These are phyloP conservation scores for Cantharis nigra DNA, from an alignment of 2,888 invertebrate genomes.

Conservation along the genomic window DNA sequence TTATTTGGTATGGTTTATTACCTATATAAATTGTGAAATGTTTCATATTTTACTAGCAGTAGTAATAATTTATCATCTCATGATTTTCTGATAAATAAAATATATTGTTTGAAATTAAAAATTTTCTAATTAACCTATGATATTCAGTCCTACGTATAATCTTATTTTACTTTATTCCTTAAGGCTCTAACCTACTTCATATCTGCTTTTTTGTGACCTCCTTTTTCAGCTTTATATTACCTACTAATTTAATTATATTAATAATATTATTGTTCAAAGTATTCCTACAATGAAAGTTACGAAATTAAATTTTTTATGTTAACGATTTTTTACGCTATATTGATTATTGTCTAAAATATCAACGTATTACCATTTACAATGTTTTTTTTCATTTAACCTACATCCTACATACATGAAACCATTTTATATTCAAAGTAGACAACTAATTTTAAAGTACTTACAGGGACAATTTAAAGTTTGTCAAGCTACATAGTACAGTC, in stretches of 20 bases:
- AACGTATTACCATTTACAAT: neutral
- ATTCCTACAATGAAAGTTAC: neutral
- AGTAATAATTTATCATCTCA: neutral
- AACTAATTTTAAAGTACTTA: neutral
- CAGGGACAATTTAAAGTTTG: neutral
- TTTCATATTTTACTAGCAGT: neutral
- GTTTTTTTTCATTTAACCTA: neutral
- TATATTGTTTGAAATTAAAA: neutral
- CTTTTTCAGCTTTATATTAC: neutral
- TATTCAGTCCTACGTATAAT: neutral
- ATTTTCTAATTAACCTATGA: neutral
- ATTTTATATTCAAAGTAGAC: neutral
- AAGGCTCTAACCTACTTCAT: neutral
- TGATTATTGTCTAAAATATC: neutral
- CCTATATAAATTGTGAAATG: neutral
- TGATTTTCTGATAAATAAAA: neutral
- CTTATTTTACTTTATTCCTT: neutral
- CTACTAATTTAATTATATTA: no score
- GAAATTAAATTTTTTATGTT: no score
- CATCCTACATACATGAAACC: neutral
- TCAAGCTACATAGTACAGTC: neutral
- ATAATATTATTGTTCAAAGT: neutral
- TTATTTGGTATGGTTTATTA: neutral
- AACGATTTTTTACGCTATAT: neutral
- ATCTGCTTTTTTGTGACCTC: neutral